phyloP scores from a whole-genome alignment of 2,888 invertebrate genomes.

The Tipula confusa region DNA sequence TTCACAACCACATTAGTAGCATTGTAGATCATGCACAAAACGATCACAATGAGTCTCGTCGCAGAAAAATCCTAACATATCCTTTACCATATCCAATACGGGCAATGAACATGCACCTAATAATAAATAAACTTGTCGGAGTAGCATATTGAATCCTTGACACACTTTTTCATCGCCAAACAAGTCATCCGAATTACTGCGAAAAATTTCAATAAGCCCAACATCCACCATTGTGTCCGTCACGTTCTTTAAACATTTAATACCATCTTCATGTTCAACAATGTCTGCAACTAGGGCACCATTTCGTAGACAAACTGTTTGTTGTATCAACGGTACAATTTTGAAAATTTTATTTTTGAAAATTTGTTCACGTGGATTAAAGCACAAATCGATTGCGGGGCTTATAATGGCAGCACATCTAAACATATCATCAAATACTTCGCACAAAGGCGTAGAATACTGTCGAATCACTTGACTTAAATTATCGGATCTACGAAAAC shows the following conservation, averaged over 20 bases:
- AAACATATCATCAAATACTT: background rate
- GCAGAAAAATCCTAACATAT: background rate
- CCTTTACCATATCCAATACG: background rate
- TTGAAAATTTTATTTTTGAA: background rate
- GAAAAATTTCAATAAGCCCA: background rate
- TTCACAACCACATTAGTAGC: background rate
- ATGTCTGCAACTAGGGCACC: background rate
- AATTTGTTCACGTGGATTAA: background rate
- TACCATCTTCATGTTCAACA: background rate
- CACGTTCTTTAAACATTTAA: background rate
- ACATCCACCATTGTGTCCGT: background rate
- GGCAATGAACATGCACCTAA: background rate
- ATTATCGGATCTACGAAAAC: background rate
- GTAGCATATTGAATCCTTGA: background rate
- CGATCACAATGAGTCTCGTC: background rate
- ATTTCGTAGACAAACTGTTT: background rate
- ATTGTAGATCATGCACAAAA: background rate
- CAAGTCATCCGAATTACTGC: background rate
- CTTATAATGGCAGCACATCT: background rate
- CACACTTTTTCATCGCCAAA: background rate
- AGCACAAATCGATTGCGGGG: background rate
- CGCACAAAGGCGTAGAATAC: background rate
- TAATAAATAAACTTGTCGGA: background rate
- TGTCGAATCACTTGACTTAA: background rate
- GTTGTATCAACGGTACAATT: background rate